Conservation (phyloP, 35 echinoderm and acorn worm species). For the Eucidaris tribuloides region DNA sequence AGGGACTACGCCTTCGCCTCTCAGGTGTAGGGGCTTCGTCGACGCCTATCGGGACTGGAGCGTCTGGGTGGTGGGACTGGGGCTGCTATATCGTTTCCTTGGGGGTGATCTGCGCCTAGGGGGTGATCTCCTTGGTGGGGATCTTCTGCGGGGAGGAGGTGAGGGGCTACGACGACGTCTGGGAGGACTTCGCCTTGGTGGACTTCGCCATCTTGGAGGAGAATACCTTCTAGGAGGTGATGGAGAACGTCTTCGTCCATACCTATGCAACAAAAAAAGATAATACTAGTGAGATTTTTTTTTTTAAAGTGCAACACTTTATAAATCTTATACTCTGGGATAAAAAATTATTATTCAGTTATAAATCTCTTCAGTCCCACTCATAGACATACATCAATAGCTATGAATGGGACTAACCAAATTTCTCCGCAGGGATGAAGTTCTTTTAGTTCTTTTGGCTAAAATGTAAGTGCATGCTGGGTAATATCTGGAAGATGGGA, state of each 20-base stretch:
- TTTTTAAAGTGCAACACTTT: background rate
- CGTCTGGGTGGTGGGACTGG: no score
- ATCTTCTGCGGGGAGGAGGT: conserved; percentile 17
- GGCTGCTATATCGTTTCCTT: conserved; percentile 27
- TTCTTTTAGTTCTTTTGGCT: no score
- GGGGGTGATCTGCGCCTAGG: conserved; percentile 32
- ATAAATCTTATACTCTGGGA: background rate
- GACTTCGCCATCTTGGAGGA: background rate
- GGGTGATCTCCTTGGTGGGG: background rate
- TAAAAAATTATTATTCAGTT: no score
- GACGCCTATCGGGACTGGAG: background rate
- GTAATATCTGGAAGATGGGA: no score
- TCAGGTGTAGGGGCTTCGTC: conserved; percentile 32
- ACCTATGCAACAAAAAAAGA: background rate
- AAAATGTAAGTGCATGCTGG: no score
- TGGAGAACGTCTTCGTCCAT: background rate
- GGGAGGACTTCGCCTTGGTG: conserved; percentile 18
- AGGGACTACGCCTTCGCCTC: conserved; percentile 28
- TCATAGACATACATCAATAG: no score
- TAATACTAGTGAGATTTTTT: background rate
- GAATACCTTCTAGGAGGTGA: conserved; percentile 34
- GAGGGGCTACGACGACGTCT: conserved; percentile 23
- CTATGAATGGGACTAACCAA: no score
- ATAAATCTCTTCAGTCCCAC: no score
- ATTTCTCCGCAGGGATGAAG: no score